A percentile compares a stretch with the other conserved stretches of the same genome.
These are phyloP conservation scores for Pasiphila rectangulata DNA, from an alignment of 2,888 invertebrate genomes.

Conservation along the genomic window DNA sequence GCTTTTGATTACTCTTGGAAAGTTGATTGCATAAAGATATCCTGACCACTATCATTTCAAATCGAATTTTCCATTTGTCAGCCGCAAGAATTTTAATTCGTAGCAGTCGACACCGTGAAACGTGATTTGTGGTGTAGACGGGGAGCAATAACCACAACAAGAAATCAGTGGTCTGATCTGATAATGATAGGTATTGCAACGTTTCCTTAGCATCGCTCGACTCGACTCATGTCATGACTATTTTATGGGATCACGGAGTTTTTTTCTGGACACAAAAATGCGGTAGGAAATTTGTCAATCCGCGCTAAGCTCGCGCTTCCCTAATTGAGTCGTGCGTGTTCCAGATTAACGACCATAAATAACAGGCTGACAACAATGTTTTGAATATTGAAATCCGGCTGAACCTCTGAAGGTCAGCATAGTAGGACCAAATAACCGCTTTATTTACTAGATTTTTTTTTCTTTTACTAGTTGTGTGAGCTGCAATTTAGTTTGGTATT, in stretches of 20 bases:
- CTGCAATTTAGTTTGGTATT: conserved; percentile 2
- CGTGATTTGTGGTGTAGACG: conserved; percentile 19
- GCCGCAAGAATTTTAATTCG: conserved; percentile 23
- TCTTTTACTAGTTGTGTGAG: neutral
- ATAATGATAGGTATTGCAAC: neutral
- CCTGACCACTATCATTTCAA: conserved; percentile 11
- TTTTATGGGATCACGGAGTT: too few species aligned
- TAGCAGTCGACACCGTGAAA: conserved; percentile 13
- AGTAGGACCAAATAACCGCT: neutral
- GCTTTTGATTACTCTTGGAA: conserved; percentile 21
- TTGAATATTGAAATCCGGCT: neutral
- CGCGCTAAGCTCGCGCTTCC: conserved; percentile 7
- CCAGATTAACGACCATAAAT: neutral
- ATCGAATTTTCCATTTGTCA: conserved; percentile 15
- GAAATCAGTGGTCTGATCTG: conserved; percentile 9
- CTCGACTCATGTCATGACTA: neutral
- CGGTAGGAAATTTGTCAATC: conserved; percentile 9
- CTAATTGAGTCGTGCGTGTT: conserved; percentile 1
- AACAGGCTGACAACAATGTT: neutral
- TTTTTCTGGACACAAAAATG: conserved; percentile 3
- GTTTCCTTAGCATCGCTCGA: neutral
- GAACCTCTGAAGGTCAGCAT: neutral
- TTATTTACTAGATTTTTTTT: too few species aligned
- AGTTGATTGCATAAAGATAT: conserved; percentile 7
- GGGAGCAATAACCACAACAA: conserved; percentile 16